Evolutionary conservation across 2,797 vertebrate genomes (phyloP), one percentile per base, ranked within the genome.

Genomic region (Melanotaenia parkinsoni): DNA sequence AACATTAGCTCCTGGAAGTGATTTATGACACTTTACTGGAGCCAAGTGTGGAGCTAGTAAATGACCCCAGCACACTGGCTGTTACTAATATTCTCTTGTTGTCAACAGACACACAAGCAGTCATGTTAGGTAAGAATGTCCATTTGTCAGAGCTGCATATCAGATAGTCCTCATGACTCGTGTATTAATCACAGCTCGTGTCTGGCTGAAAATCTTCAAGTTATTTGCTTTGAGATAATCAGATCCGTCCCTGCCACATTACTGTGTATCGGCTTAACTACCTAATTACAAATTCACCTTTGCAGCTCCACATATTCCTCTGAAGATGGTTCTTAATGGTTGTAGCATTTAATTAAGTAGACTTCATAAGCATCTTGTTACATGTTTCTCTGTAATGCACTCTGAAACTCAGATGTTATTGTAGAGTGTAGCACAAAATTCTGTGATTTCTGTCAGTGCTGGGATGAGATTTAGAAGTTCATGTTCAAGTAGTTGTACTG

Each of bases 111-210:
- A 32, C 28, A 38, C 56, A 66, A 68, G 28, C 35, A 61, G 38
- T 20, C 16, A 0, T 6, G 1, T 43, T 16, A 1, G n/a, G 57
- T 69, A 67, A 32, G 24, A 57, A 72, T 65, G 58, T 32, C 43
- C 16, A 3, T 64, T 22, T 74, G 32, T 68, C 64, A 68, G 6
- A 13, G 26, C 32, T 45, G 43, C 58, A 18, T 51, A 32, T 80
- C 4, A 67, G 64, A 60, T 0, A 18, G 12, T 40, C n/a, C 9
- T 18, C 26, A 1, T 73, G 72, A 83, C 40, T 83, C 63, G 43
- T 63, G 60, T 67, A 53, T 43, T 69, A 59, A 62, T 67, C 58
- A 60, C 62, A 58, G 28, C 20, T 63, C 24, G 63, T 12, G 20
- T 7, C n/a, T 24, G 18, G 3, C 61, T 61, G 33, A 51, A 63